These are phyloP conservation scores for Odocoileus virginianus DNA, from an alignment of 2,113 vertebrate genomes.

Conservation along the genomic window DNA sequence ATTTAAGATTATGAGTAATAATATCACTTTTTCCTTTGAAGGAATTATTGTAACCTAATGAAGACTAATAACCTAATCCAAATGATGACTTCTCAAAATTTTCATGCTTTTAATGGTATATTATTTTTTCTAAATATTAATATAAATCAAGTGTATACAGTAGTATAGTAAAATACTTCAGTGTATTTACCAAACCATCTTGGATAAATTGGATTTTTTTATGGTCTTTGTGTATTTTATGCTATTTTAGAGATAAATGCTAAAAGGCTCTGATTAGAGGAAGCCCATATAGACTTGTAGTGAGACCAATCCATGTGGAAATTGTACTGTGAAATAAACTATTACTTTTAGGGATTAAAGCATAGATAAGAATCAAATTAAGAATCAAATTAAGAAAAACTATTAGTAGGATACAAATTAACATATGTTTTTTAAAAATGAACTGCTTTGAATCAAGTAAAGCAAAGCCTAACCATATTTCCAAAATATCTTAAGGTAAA, in stretches of 20 bases:
- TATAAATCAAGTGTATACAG: background rate
- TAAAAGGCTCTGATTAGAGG: background rate
- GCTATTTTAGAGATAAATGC: background rate
- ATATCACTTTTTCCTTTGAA: conserved; percentile 3
- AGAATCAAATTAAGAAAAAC: background rate
- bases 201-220: background rate
- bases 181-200: background rate
- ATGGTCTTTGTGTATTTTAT: background rate
- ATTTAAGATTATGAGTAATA: conserved; percentile 34
- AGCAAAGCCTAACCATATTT: background rate
- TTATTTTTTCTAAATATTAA: background rate
- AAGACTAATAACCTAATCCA: background rate
- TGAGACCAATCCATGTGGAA: background rate
- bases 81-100: background rate
- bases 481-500: background rate
- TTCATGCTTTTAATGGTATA: background rate
- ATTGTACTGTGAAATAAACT: conserved; percentile 21
- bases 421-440: background rate
- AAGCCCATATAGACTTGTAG: background rate
- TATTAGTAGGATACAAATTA: background rate
- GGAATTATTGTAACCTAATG: background rate
- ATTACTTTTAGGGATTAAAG: background rate
- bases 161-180: background rate
- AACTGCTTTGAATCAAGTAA: background rate
- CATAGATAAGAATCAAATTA: background rate